These are phyloP conservation scores for Myzus persicae DNA, from an alignment of 1,140 invertebrate species.

Conservation along the genomic window DNA sequence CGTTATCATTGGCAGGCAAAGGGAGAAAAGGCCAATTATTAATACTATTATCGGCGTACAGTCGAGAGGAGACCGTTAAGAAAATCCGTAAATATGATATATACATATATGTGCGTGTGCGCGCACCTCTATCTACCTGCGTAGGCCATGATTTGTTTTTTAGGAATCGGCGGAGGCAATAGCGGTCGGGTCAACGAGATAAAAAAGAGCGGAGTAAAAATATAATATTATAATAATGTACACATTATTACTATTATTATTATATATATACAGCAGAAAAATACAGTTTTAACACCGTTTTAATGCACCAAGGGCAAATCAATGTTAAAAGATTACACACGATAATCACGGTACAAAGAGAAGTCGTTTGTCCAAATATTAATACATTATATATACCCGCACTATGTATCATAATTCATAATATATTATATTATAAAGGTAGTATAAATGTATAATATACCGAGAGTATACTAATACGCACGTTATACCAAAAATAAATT, in stretches of 20 bases:
- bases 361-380: slow-evolving; percentile 27
- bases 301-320: slow-evolving; percentile 43
- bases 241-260: slow-evolving; percentile 17
- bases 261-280: neutral
- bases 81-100: slow-evolving; percentile 3
- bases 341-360: slow-evolving; percentile 41
- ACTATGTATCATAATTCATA: neutral
- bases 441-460: neutral
- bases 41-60: neutral
- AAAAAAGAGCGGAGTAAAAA: slow-evolving; percentile 33
- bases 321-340: slow-evolving; percentile 49
- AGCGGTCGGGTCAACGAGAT: slow-evolving; percentile 9
- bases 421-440: neutral
- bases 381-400: neutral
- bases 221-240: slow-evolving; percentile 20
- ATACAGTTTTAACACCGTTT: slow-evolving; percentile 12
- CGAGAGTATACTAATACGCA: neutral
- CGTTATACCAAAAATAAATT: neutral
- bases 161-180: neutral
- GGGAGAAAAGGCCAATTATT: slow-evolving; percentile 47
- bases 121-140: neutral
- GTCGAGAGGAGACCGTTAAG: neutral
- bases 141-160: neutral
- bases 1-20: neutral
- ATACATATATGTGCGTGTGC: neutral